Conservation (phyloP, 2,113 vertebrate species). For the Haplotaxodon microlepis region DNA sequence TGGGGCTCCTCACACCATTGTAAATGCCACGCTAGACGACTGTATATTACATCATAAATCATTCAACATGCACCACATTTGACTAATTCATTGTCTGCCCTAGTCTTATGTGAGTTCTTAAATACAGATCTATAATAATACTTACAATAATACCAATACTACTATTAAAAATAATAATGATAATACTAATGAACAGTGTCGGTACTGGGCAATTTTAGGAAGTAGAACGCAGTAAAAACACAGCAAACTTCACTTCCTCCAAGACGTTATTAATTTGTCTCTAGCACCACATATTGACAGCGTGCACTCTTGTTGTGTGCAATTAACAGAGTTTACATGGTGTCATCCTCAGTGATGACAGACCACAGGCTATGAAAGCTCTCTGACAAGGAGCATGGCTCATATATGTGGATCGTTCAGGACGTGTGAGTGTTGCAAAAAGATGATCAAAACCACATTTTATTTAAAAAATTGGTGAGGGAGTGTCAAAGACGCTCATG, state of each 20-base stretch:
- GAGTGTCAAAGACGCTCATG: neutral
- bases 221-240: neutral
- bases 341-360: conserved; percentile 44
- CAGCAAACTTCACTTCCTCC: neutral
- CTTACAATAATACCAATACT: neutral
- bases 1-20: conserved; percentile 50
- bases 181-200: neutral
- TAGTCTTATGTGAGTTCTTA: neutral
- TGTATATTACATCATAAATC: conserved; percentile 40
- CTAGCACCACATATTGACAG: conserved; percentile 11
- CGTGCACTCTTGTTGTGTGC: conserved; percentile 5
- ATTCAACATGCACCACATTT: conserved; percentile 23
- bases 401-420: neutral
- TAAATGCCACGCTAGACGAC: conserved; percentile 41
- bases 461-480: neutral
- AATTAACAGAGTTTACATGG: conserved; percentile 39
- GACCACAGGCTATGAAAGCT: conserved; percentile 19
- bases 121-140: neutral
- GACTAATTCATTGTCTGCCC: neutral
- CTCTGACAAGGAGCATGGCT: neutral
- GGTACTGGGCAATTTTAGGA: neutral
- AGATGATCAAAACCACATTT: neutral
- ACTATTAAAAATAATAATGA: neutral
- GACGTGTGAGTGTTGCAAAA: neutral
- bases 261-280: neutral